phyloP scores from a whole-genome alignment of 2,888 invertebrate species.

The Apamea sordens region DNA sequence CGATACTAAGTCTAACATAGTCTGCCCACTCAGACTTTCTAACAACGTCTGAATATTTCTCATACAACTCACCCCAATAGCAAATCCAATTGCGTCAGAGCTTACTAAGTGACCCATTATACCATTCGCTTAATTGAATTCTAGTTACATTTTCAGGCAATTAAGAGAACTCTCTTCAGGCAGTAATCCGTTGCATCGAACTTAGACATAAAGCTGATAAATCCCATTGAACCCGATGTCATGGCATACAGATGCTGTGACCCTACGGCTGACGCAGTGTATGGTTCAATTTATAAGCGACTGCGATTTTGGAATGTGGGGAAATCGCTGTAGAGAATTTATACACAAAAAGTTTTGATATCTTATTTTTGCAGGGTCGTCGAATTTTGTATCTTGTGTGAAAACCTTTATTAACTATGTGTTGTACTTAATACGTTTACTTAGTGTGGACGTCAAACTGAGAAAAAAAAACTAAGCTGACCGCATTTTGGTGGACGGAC shows the following conservation, averaged over 20 bases:
- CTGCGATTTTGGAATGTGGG: neutral
- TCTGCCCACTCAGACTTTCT: neutral
- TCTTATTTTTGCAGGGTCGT: neutral
- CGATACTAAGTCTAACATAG: neutral
- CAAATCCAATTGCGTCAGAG: constrained; percentile 3
- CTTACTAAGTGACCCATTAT: constrained; percentile 1
- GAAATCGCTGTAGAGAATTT: neutral
- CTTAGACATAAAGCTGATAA: constrained; percentile 59
- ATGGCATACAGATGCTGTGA: constrained; percentile 55
- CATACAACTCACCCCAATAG: neutral
- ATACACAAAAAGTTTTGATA: neutral
- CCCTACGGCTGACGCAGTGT: constrained; percentile 51
- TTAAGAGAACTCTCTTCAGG: constrained; percentile 4
- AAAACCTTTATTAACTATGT: neutral
- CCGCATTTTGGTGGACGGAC: neutral
- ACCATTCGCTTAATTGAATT: constrained; percentile 10
- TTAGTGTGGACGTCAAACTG: neutral
- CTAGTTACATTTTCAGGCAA: constrained; percentile 36
- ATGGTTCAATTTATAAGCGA: neutral
- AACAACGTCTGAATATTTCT: neutral
- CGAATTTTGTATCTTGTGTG: neutral
- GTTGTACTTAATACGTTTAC: neutral
- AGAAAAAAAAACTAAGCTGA: neutral
- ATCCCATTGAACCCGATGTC: constrained; percentile 54
- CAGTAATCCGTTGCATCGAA: constrained; percentile 42